Percentiles rank a stretch among this genome's conserved stretches.
Conservation (phyloP, 2,888 invertebrate species). For the Bembecia ichneumoniformis region DNA sequence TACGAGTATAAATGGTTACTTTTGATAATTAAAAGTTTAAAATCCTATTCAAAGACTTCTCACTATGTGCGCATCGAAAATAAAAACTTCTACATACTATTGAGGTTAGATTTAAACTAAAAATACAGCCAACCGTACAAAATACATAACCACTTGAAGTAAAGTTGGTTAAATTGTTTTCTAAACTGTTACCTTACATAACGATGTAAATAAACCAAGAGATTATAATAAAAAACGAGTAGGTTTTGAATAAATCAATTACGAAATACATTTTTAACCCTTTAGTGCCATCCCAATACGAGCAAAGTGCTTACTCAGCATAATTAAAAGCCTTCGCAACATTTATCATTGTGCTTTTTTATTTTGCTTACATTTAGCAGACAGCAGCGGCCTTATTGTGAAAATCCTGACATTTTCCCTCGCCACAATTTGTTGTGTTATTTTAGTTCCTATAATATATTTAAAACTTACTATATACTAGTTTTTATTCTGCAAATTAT, state of each 20-base stretch:
- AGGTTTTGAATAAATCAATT: neutral
- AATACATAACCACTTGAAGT: neutral
- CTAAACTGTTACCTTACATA: too few species aligned
- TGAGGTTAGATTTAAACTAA: too few species aligned
- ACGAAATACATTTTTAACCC: conserved; percentile 1
- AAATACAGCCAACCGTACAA: neutral
- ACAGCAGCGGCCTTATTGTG: neutral
- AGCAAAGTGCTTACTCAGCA: conserved; percentile 11
- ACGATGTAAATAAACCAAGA: neutral
- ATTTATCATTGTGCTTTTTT: conserved; percentile 5
- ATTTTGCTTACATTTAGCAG: neutral
- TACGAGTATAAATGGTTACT: too few species aligned
- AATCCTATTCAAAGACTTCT: too few species aligned
- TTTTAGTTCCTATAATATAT: too few species aligned
- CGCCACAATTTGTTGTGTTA: too few species aligned
- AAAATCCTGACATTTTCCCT: neutral
- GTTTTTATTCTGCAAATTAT: too few species aligned
- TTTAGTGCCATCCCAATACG: neutral
- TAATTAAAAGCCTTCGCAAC: conserved; percentile 4
- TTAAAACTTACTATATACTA: too few species aligned
- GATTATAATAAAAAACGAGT: neutral
- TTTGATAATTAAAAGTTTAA: too few species aligned
- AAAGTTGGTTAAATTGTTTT: neutral
- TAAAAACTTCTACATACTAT: too few species aligned
- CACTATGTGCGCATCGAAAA: too few species aligned